These are phyloP conservation scores for Myripristis jacobus DNA, from an alignment of 2,797 vertebrate genomes.

Conservation along the genomic window DNA sequence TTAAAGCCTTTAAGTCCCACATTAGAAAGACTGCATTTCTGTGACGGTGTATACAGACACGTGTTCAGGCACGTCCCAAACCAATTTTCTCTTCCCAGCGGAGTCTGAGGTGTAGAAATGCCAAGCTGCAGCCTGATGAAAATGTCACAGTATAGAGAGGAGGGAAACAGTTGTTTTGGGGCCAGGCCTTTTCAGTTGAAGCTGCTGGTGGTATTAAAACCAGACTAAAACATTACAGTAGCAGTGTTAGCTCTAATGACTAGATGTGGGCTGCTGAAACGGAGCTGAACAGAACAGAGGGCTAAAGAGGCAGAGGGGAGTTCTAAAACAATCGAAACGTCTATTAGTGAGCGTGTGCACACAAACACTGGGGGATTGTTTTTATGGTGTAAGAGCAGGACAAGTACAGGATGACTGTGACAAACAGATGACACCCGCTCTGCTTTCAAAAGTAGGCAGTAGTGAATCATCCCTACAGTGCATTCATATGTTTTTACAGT, in stretches of 20 bases:
- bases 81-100: slow-evolving; percentile 17
- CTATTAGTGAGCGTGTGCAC: slow-evolving; percentile 1
- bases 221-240: slow-evolving; percentile 25
- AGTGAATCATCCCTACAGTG: no score
- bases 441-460: neutral
- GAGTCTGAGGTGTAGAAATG: slow-evolving; percentile 47
- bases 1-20: slow-evolving; percentile 6
- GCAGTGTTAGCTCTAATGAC: slow-evolving; percentile 40
- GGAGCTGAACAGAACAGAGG: slow-evolving; percentile 19
- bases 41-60: neutral
- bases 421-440: neutral
- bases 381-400: slow-evolving; percentile 5
- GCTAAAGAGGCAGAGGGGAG: slow-evolving; percentile 44
- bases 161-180: slow-evolving; percentile 45
- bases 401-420: no score
- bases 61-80: neutral
- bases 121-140: slow-evolving; percentile 55
- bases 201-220: slow-evolving; percentile 41
- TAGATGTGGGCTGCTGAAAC: slow-evolving; percentile 27
- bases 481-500: no score
- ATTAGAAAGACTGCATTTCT: slow-evolving; percentile 8
- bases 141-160: slow-evolving; percentile 61
- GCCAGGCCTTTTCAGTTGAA: slow-evolving; percentile 14
- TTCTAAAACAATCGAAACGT: slow-evolving; percentile 39
- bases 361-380: neutral